Conservation (phyloP, 2,797 vertebrate genomes). For the Tinamus major region DNA sequence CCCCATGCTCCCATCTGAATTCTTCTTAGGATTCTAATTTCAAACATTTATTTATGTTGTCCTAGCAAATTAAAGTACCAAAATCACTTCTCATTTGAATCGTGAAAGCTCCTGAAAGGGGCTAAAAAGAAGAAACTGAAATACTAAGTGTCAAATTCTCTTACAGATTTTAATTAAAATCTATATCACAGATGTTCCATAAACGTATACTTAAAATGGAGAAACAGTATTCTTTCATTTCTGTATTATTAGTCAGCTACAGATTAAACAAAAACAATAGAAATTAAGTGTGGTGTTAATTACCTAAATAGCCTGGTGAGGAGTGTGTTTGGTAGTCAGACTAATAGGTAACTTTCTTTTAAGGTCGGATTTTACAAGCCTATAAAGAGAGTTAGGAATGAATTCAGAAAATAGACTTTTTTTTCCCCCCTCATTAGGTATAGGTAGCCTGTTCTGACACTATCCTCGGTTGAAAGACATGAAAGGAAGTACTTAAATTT, state of each 20-base stretch:
- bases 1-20: not conserved
- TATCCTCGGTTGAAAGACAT: not conserved
- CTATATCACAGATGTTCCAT: not conserved
- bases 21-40: not conserved
- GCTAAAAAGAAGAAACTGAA: not conserved
- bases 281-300: not conserved
- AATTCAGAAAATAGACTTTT: not conserved
- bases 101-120: not conserved
- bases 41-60: not conserved
- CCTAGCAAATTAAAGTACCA: not conserved
- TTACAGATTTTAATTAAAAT: not conserved
- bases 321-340: not conserved
- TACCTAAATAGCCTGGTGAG: not conserved
- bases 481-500: conserved; percentile 6
- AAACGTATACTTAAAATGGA: not conserved
- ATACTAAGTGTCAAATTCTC: not conserved
- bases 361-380: not conserved
- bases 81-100: not conserved
- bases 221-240: not conserved
- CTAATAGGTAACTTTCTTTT: not conserved
- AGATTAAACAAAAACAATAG: not conserved
- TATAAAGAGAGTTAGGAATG: not conserved
- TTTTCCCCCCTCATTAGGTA: not conserved
- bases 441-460: not conserved
- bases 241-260: not conserved